Conservation (phyloP, 2,797 vertebrate genomes). For the Spinus pinus region DNA sequence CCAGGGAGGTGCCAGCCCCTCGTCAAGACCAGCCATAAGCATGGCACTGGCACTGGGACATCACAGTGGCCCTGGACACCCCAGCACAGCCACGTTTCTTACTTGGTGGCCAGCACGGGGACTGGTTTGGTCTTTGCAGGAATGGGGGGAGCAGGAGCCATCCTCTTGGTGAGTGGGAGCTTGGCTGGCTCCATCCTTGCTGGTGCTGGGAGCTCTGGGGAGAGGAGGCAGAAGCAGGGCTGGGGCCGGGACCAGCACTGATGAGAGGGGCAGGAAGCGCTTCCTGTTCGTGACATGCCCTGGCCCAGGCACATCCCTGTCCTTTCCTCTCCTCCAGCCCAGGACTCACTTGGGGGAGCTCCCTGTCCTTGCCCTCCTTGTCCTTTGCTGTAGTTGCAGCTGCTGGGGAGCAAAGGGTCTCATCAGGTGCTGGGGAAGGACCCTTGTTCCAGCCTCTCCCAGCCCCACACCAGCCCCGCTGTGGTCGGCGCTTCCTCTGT, state of each 20-base stretch:
- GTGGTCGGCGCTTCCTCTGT: neutral
- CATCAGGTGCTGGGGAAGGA: accelerated
- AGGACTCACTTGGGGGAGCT: neutral
- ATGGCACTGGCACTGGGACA: accelerated
- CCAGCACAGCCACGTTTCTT: neutral
- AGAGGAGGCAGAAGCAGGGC: constrained; percentile 28
- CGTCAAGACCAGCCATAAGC: neutral
- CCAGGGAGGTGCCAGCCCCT: neutral
- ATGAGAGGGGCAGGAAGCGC: neutral
- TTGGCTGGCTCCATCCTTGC: constrained; percentile 76
- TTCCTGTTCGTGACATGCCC: neutral
- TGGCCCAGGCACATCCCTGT: neutral
- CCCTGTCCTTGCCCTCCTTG: neutral
- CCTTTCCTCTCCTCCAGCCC: neutral
- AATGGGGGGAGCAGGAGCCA: constrained; percentile 45
- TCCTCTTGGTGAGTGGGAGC: constrained; percentile 75
- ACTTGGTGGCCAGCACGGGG: constrained; percentile 73
- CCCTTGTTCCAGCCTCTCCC: accelerated
- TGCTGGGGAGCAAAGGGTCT: neutral
- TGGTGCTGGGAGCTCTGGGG: constrained; percentile 72
- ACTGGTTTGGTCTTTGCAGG: constrained; percentile 80
- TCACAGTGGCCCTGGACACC: accelerated
- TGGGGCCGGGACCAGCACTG: neutral
- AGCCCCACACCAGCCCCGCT: neutral
- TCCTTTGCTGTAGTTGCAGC: neutral